A percentile compares a stretch with the other conserved stretches of the same genome.
These are phyloP conservation scores for Eueremaeus valkanovi DNA, from an alignment of 2,888 invertebrate species.

Conservation along the genomic window DNA sequence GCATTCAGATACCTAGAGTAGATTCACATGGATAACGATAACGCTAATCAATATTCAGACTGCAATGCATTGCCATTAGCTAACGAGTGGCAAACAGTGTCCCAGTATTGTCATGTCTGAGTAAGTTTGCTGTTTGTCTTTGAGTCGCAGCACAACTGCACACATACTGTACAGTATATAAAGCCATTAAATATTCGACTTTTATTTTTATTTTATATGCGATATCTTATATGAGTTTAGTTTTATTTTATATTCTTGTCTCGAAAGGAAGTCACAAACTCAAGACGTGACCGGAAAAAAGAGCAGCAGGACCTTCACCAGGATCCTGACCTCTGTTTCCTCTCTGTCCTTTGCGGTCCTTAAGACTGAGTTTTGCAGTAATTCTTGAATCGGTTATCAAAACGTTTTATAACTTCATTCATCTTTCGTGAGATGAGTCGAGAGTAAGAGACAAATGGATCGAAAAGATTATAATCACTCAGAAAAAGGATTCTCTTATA, in stretches of 20 bases:
- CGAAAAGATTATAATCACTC: not conserved
- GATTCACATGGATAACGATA: constrained; percentile 22
- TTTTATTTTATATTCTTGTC: not conserved
- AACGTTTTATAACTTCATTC: too few species aligned
- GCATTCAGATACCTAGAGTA: not conserved
- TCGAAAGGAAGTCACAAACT: constrained; percentile 13
- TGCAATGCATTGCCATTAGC: not conserved
- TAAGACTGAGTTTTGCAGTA: not conserved
- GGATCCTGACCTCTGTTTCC: not conserved
- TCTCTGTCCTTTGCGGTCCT: not conserved
- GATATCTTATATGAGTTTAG: not conserved
- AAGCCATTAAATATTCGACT: constrained; percentile 1
- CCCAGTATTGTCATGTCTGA: constrained; percentile 17
- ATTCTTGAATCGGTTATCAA: not conserved
- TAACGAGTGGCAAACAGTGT: not conserved
- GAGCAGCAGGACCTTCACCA: not conserved
- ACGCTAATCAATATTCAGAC: not conserved
- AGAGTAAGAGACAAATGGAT: not conserved
- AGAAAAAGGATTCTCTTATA: not conserved
- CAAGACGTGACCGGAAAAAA: constrained; percentile 29
- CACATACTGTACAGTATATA: too few species aligned
- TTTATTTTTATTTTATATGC: not conserved
- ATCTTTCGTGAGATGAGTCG: not conserved
- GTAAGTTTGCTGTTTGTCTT: not conserved
- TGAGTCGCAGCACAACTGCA: not conserved